Evolutionary conservation across 2,888 invertebrate genomes (phyloP).

Genomic region (Xestia xanthographa): DNA sequence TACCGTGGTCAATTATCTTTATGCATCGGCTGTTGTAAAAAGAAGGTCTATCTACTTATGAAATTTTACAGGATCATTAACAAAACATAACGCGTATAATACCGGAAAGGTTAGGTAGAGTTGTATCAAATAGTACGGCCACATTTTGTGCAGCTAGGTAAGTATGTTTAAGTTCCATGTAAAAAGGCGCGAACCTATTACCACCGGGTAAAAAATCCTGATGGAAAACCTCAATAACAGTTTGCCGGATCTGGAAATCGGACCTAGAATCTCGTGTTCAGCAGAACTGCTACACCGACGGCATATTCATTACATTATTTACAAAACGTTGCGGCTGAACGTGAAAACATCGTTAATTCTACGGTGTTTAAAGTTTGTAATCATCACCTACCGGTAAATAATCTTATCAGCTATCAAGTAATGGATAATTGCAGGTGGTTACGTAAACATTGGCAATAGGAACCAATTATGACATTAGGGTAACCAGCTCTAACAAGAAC

Average conservation of each 20-base stretch:
- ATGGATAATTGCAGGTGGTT: constrained; percentile 41
- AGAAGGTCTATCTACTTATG: not conserved
- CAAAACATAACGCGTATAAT: not conserved
- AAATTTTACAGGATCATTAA: not conserved
- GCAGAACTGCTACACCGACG: not conserved
- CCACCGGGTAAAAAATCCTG: too few species aligned
- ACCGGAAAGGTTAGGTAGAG: not conserved
- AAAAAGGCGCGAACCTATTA: not conserved
- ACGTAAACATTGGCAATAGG: constrained; percentile 21
- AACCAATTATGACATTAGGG: constrained; percentile 37
- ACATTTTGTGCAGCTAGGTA: not conserved
- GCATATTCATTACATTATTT: not conserved
- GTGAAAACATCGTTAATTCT: not conserved
- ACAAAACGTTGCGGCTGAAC: not conserved
- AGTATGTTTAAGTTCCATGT: not conserved
- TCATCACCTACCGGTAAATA: constrained; percentile 15
- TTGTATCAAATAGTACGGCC: not conserved
- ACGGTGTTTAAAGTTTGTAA: not conserved
- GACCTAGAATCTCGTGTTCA: not conserved
- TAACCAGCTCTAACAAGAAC: constrained; percentile 23
- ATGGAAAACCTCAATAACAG: too few species aligned
- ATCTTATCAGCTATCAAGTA: constrained; percentile 46
- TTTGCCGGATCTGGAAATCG: not conserved
- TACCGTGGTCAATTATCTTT: not conserved
- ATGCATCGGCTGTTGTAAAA: not conserved